Conservation (phyloP, 2,113 vertebrate genomes). For the Pseudorasbora parva region DNA sequence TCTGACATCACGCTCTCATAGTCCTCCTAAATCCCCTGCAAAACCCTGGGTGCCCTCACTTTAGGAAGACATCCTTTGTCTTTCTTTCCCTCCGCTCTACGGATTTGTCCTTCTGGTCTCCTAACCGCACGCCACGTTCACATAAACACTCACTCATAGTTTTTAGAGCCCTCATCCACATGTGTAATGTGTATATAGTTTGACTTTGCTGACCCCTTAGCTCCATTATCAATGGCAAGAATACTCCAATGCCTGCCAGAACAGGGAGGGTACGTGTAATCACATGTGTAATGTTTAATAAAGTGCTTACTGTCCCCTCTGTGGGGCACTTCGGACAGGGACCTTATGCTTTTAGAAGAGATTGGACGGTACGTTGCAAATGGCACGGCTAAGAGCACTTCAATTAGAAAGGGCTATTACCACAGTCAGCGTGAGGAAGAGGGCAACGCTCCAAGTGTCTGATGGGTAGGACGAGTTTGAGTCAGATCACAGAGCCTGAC, state of each 20-base stretch:
- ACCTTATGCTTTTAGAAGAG: slow-evolving; percentile 68
- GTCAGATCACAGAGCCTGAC: slow-evolving; percentile 4
- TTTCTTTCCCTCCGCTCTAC: background rate
- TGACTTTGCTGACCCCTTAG: slow-evolving; percentile 10
- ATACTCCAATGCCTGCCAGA: slow-evolving; percentile 8
- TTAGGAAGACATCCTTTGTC: slow-evolving; percentile 47
- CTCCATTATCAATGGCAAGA: slow-evolving; percentile 39
- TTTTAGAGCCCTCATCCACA: slow-evolving; percentile 1
- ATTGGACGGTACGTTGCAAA: slow-evolving; percentile 66
- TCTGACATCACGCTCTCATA: slow-evolving; percentile 67
- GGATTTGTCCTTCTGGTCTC: slow-evolving; percentile 37
- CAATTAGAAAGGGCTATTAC: slow-evolving; percentile 76
- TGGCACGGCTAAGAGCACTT: slow-evolving; percentile 72
- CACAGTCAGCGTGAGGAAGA: slow-evolving; percentile 55
- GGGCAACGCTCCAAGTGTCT: slow-evolving; percentile 59
- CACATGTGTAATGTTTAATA: slow-evolving; percentile 57
- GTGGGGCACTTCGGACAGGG: slow-evolving; percentile 35
- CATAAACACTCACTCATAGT: slow-evolving; percentile 23
- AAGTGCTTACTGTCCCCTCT: slow-evolving; percentile 45
- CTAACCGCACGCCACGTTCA: slow-evolving; percentile 7
- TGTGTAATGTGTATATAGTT: slow-evolving; percentile 37
- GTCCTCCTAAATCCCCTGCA: slow-evolving; percentile 73
- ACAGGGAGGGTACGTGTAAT: slow-evolving; percentile 43
- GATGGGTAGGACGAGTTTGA: slow-evolving; percentile 17
- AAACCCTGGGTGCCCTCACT: slow-evolving; percentile 60